These are phyloP conservation scores for Myiothlypis chrysogaster DNA, from an alignment of 2,797 vertebrate genomes.

Conservation along the genomic window DNA sequence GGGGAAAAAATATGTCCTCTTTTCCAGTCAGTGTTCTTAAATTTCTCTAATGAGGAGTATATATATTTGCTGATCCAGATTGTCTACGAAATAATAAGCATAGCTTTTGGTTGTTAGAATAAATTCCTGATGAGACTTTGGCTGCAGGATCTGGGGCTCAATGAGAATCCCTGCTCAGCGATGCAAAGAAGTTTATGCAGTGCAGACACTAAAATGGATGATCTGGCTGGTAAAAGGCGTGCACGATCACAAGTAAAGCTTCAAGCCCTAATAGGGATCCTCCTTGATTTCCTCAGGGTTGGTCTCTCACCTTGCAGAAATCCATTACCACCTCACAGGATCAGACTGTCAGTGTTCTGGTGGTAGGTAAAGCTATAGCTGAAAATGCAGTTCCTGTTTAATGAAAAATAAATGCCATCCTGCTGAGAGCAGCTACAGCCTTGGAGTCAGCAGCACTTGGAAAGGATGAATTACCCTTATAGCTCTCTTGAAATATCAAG, in stretches of 20 bases:
- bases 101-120: background rate
- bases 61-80: background rate
- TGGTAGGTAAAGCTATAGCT: background rate
- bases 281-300: background rate
- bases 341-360: background rate
- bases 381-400: background rate
- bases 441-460: background rate
- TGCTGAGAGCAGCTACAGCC: background rate
- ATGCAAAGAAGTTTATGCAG: background rate
- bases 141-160: background rate
- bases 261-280: background rate
- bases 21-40: slow-evolving; percentile 18
- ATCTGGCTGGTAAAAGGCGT: background rate
- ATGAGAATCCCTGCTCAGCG: background rate
- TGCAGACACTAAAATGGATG: background rate
- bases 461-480: background rate
- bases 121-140: background rate
- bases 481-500: background rate
- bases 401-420: background rate
- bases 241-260: background rate
- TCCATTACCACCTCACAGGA: background rate
- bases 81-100: background rate
- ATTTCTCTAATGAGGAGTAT: background rate
- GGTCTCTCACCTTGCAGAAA: background rate
- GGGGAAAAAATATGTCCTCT: background rate